Evolutionary conservation across 2,888 invertebrate species (phyloP).

Genomic region (Cerastis rubricosa): DNA sequence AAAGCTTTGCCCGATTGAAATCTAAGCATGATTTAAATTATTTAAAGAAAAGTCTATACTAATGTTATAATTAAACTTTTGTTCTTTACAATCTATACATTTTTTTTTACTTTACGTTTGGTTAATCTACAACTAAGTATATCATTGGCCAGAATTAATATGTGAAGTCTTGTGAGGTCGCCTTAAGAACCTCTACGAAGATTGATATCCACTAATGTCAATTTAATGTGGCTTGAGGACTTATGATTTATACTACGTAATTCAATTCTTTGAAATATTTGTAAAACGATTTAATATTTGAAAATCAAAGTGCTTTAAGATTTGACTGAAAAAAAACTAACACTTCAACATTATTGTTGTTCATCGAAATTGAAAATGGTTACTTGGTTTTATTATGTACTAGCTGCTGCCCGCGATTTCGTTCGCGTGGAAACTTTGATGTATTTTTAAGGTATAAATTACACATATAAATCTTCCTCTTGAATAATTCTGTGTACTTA

Average conservation of each 20-base stretch:
- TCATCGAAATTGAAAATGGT: background rate
- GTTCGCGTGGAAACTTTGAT: too few species aligned
- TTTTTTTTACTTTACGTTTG: too few species aligned
- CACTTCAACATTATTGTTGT: background rate
- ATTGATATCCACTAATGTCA: slow-evolving; percentile 51
- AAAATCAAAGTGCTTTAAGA: background rate
- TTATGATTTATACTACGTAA: background rate
- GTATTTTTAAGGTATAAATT: too few species aligned
- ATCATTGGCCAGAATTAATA: slow-evolving; percentile 9
- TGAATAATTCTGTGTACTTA: too few species aligned
- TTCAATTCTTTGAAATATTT: background rate
- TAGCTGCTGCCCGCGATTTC: too few species aligned
- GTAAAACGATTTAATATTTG: too few species aligned
- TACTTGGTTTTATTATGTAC: too few species aligned
- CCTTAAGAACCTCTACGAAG: slow-evolving; percentile 11
- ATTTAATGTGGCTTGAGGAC: slow-evolving; percentile 28
- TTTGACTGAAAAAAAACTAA: too few species aligned
- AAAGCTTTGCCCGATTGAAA: background rate
- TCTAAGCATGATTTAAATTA: background rate
- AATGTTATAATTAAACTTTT: background rate
- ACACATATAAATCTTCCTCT: too few species aligned
- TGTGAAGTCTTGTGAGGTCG: slow-evolving; percentile 2
- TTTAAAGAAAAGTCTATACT: background rate
- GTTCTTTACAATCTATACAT: background rate
- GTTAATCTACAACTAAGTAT: background rate